Percentiles rank a stretch among this genome's conserved stretches.
phyloP scores from a whole-genome alignment of 2,113 vertebrate genomes.

The Balaeniceps rex region DNA sequence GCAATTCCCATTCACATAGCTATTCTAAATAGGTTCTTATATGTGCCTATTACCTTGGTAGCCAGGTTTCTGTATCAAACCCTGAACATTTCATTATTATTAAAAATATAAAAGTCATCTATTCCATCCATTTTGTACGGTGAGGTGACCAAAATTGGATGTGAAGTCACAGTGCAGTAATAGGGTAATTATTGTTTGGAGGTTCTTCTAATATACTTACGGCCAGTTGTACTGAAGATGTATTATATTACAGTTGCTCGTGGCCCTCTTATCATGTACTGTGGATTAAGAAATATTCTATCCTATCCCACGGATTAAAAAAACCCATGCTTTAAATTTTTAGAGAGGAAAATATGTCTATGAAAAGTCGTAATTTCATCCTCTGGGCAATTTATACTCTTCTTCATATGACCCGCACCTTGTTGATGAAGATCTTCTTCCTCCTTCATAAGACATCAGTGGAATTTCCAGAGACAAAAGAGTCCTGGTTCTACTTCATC shows the following conservation, averaged over 20 bases:
- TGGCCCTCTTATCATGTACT: neutral
- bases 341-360: neutral
- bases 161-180: neutral
- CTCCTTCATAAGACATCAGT: neutral
- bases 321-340: neutral
- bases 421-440: neutral
- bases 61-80: constrained; percentile 18
- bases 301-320: neutral
- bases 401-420: neutral
- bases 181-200: constrained; percentile 31
- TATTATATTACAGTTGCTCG: neutral
- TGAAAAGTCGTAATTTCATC: neutral
- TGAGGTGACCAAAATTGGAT: constrained; percentile 15
- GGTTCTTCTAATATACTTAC: neutral
- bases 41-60: neutral
- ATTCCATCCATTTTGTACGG: neutral
- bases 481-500: neutral
- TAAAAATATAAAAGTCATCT: constrained; percentile 33
- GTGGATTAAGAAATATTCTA: neutral
- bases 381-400: neutral
- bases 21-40: constrained; percentile 28
- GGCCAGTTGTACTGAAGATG: neutral
- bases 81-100: constrained; percentile 8
- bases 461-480: neutral
- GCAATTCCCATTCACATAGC: neutral